Evolutionary conservation across 2,113 vertebrate genomes (phyloP), one percentile per base, ranked within the genome.

Genomic region (Thoracochromis brauschi): DNA sequence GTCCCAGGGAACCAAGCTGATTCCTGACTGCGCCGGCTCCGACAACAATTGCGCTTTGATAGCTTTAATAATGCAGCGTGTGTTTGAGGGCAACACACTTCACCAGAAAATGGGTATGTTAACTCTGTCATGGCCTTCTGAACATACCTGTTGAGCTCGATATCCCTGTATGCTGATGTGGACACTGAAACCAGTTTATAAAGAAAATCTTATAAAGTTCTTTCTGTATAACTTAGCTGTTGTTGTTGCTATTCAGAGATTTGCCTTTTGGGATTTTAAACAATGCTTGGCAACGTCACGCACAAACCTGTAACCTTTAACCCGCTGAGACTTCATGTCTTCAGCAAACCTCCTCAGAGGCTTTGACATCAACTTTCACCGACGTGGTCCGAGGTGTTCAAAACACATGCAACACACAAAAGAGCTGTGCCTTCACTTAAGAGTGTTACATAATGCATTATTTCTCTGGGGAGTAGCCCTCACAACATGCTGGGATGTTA

Each of bases 1-100:
- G 88, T 87, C 89, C 19, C 95, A 97, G 91, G 97, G 96, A 12
- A 89, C 11, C 75, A 85, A 91, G 78, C 94, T 97, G 91, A 92
- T 92, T 10, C 96, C 96, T 1, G 95, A 95, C 1, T 24, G 29
- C 1, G 95, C 95, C 1, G 10, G 60, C 60, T 35, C 60, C 2
- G 31, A 65, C 17, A 65, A 38, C 60, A 65, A 65, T 65, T 65
- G 60, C 3, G 17, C 60, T 65, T 65, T 65, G 24, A 88, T 88
- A 31, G 97, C 95, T 1, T 11, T 90, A 71, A 95, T 96, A 91
- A 95, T 93, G 75, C 97, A 97, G 89, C 96, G 95, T 80, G 87
- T 93, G 84, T 95, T 96, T 81, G 97, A 97, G 91, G 84, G 47
- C 1, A 8, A 83, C 5, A 26, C 92, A 1, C 85, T 97, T 17